phyloP scores from a whole-genome alignment of 1,140 invertebrate genomes.

The Leptopilina clavipes region DNA sequence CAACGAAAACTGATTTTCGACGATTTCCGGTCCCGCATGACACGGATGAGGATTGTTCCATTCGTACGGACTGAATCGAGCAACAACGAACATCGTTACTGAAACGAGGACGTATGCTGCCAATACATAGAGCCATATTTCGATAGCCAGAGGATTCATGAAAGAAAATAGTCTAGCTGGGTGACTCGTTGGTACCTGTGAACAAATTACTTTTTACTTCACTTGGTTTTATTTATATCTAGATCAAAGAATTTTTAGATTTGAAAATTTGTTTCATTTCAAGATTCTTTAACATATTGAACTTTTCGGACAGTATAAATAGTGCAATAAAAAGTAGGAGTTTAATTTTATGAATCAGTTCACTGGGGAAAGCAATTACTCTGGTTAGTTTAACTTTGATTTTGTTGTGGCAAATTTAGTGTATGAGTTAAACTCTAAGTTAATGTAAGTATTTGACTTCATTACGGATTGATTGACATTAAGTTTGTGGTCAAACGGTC shows the following conservation, averaged over 20 bases:
- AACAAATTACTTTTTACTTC: slow-evolving; percentile 18
- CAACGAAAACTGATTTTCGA: slow-evolving; percentile 82
- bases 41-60: slow-evolving; percentile 87
- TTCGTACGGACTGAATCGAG: slow-evolving; percentile 87
- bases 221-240: not conserved
- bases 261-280: too few relatives aligned
- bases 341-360: slow-evolving; percentile 8
- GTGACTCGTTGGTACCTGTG: slow-evolving; percentile 81
- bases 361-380: not conserved
- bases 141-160: slow-evolving; percentile 88
- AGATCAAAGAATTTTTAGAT: not conserved
- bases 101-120: slow-evolving; percentile 87
- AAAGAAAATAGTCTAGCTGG: slow-evolving; percentile 89
- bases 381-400: not conserved
- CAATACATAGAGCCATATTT: slow-evolving; percentile 88
- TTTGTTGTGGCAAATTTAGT: too few relatives aligned
- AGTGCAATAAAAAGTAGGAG: not conserved
- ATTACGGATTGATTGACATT: not conserved
- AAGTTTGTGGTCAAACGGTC: slow-evolving; percentile 20
- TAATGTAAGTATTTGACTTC: not conserved
- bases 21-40: slow-evolving; percentile 76
- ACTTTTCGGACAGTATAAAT: too few relatives aligned
- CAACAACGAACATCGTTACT: slow-evolving; percentile 88
- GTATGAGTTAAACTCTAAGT: not conserved
- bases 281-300: too few relatives aligned